Evolutionary conservation across 2,113 vertebrate species (phyloP).

Genomic region (Larimichthys polyactis): DNA sequence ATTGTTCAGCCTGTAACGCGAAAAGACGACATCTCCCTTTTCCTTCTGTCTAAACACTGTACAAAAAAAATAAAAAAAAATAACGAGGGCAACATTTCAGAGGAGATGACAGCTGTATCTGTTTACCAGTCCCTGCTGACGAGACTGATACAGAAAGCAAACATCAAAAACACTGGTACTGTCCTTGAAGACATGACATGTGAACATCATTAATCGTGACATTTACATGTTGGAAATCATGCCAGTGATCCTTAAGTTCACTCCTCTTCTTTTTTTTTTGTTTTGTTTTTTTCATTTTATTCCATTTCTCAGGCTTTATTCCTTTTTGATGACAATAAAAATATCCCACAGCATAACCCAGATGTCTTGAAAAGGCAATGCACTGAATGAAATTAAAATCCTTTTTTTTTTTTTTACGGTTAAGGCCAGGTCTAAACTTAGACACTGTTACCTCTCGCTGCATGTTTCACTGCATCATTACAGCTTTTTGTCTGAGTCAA

Average conservation of each 20-base stretch:
- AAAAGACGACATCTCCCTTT: neutral
- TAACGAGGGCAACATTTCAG: conserved; percentile 38
- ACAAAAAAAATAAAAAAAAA: conserved; percentile 18
- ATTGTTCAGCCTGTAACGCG: conserved; percentile 4
- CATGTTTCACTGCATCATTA: conserved; percentile 29
- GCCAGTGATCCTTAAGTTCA: conserved; percentile 39
- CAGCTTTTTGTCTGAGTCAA: conserved; percentile 67
- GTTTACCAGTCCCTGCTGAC: conserved; percentile 18
- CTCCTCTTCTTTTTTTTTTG: conserved; percentile 45
- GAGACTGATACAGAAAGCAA: conserved; percentile 25
- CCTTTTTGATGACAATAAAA: conserved; percentile 38
- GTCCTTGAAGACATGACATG: conserved; percentile 43
- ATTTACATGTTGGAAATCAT: conserved; percentile 52
- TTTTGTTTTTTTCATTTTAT: conserved; percentile 1
- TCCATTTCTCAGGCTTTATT: conserved; percentile 42
- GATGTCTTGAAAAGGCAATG: conserved; percentile 41
- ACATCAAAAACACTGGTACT: conserved; percentile 67
- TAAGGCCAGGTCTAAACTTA: conserved; percentile 40
- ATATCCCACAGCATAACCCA: conserved; percentile 47
- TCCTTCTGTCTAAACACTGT: conserved; percentile 18
- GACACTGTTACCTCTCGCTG: conserved; percentile 47
- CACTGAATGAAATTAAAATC: conserved; percentile 47
- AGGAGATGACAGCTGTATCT: conserved; percentile 29
- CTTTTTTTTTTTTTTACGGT: neutral
- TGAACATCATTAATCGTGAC: conserved; percentile 53